Evolutionary conservation across 1,140 invertebrate genomes (phyloP).

Genomic region (Apolygus lucorum): DNA sequence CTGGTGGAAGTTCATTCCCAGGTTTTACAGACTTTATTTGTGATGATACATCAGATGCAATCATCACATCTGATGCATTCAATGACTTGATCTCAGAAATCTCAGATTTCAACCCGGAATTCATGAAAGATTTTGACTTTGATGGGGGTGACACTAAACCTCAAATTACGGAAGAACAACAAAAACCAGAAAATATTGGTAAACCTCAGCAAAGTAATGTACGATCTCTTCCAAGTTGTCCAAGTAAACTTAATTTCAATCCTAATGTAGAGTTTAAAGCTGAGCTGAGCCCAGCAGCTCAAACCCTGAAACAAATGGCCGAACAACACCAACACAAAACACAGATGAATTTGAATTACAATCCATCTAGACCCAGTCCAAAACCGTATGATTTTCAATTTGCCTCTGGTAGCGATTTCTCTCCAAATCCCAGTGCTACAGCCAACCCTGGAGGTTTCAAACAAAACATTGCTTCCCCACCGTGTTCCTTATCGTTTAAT

Average conservation of each 20-base stretch:
- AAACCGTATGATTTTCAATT: slow-evolving; percentile 33
- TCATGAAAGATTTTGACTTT: slow-evolving; percentile 75
- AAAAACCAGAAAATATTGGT: background rate
- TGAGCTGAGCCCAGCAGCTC: slow-evolving; percentile 77
- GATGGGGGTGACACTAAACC: slow-evolving; percentile 47
- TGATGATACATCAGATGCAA: slow-evolving; percentile 72
- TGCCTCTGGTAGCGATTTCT: slow-evolving; percentile 26
- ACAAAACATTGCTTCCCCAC: slow-evolving; percentile 15
- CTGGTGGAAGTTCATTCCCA: slow-evolving; percentile 55
- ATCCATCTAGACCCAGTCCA: slow-evolving; percentile 33
- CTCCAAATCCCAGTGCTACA: slow-evolving; percentile 43
- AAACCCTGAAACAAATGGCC: slow-evolving; percentile 91
- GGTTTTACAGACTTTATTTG: slow-evolving; percentile 67
- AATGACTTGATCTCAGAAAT: slow-evolving; percentile 84
- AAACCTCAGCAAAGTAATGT: slow-evolving; percentile 17
- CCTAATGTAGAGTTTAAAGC: slow-evolving; percentile 29
- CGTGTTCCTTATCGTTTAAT: slow-evolving; percentile 39
- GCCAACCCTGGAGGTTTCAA: slow-evolving; percentile 33
- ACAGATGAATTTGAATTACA: slow-evolving; percentile 47
- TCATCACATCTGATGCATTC: slow-evolving; percentile 68
- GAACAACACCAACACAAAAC: slow-evolving; percentile 89
- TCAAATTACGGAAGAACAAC: slow-evolving; percentile 7
- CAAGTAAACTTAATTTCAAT: background rate
- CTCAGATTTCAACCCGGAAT: slow-evolving; percentile 68
- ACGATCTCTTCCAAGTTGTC: background rate